Evolutionary conservation across 2,113 vertebrate genomes (phyloP), one percentile per base, ranked within the genome.

Genomic region (Myotis yumanensis): DNA sequence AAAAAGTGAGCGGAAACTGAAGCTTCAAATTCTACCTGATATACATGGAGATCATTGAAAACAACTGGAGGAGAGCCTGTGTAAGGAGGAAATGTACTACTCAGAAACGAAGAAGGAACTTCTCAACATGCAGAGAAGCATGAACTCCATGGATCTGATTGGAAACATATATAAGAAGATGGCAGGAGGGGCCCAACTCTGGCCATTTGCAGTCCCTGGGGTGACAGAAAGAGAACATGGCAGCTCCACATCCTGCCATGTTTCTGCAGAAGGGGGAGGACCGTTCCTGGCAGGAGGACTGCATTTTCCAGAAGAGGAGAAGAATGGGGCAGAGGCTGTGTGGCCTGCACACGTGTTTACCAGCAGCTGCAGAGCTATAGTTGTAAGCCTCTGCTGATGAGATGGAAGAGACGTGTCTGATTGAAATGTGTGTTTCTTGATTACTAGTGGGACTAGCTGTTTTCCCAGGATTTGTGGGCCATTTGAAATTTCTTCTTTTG

Each of bases 81-180:
- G 7, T 64, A 11, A n/a, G 14, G 48, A 37, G 30, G 72, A 43
- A 40, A 43, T 4, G 12, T 11, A n/a, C 28, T 51, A 6, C 46
- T n/a, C 16, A 77, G 46, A 20, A 77, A 52, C 11, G 1, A 20
- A 76, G 30, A 77, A 52, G 46, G 75, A n/a, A 51, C 57, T 52
- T 48, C 51, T 35, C 23, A 30, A 16, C 11, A 0, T 43, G 37
- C 20, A 9, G 2, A 9, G 28, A 25, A 51, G 1, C 2, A 4
- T 5, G 32, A 48, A 30, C 32, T 7, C 11, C 11, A 28, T 20
- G 37, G 2, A 6, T 52, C 46, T 20, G 30, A 72, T 10, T 69
- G 0, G 1, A 17, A 14, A 43, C 77, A 17, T 32, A 37, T 16
- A 35, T 11, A 4, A 25, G 37, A 52, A 76, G 46, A 7, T 68